phyloP scores from a whole-genome alignment of 1,140 invertebrate genomes.

The Polyergus mexicanus region DNA sequence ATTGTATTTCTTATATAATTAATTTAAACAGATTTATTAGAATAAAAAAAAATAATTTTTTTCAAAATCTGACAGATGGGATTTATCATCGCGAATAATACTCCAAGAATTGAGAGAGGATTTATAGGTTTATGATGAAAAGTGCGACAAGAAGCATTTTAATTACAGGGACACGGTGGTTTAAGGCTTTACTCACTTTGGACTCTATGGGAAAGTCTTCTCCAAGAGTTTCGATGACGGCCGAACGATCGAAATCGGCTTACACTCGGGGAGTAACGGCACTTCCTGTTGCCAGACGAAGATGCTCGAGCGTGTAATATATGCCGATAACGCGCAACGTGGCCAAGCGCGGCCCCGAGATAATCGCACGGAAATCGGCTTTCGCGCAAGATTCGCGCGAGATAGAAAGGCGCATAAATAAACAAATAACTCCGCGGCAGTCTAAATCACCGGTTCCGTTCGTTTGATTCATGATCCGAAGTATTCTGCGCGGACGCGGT shows the following conservation, averaged over 20 bases:
- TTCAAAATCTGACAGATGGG: no score
- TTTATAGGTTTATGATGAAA: constrained; percentile 44
- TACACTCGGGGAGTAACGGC: constrained; percentile 51
- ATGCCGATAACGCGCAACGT: constrained; percentile 56
- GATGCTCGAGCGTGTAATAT: constrained; percentile 57
- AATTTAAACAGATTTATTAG: neutral
- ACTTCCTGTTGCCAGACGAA: constrained; percentile 44
- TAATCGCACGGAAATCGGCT: constrained; percentile 58
- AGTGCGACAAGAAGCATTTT: constrained; percentile 38
- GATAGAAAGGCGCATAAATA: constrained; percentile 61
- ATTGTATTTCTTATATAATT: neutral
- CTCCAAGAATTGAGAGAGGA: neutral
- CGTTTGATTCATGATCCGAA: constrained; percentile 57
- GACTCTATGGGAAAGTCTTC: constrained; percentile 36
- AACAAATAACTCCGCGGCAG: constrained; percentile 50
- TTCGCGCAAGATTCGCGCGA: constrained; percentile 31
- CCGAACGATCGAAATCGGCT: constrained; percentile 47
- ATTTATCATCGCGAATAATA: neutral
- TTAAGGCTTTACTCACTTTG: neutral
- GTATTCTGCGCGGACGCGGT: constrained; percentile 13
- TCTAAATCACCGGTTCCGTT: constrained; percentile 64
- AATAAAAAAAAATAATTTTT: neutral
- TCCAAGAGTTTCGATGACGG: constrained; percentile 38
- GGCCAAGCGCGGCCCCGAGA: constrained; percentile 32
- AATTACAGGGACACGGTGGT: constrained; percentile 35